Evolutionary conservation across 2,797 vertebrate species (phyloP).

Genomic region (Menidia menidia): DNA sequence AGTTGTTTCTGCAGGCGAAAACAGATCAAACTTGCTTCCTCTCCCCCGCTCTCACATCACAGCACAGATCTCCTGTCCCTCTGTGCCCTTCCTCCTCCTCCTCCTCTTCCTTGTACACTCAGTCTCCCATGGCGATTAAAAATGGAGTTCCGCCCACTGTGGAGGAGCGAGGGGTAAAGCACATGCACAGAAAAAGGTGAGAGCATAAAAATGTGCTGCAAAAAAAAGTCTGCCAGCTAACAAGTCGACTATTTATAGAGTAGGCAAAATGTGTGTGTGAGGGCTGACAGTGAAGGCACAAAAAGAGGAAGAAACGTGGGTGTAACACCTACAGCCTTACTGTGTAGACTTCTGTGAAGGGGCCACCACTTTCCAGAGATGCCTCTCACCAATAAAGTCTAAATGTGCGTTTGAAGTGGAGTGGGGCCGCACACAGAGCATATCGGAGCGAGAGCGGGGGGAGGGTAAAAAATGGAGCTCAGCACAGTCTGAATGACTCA

Average conservation of each 20-base stretch:
- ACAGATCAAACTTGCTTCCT: slow-evolving; percentile 21
- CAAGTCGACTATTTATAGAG: slow-evolving; percentile 16
- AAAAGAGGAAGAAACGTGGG: not conserved
- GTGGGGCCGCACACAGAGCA: slow-evolving; percentile 35
- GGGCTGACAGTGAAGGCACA: slow-evolving; percentile 17
- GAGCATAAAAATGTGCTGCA: slow-evolving; percentile 14
- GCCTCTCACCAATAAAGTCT: slow-evolving; percentile 39
- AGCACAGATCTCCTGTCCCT: slow-evolving; percentile 23
- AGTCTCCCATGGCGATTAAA: slow-evolving; percentile 67
- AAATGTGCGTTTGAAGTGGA: slow-evolving; percentile 48
- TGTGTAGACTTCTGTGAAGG: slow-evolving; percentile 20
- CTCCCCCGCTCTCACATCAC: slow-evolving; percentile 16
- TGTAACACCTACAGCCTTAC: slow-evolving; percentile 26
- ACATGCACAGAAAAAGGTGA: not conserved
- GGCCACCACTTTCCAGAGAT: slow-evolving; percentile 31
- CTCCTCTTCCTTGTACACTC: slow-evolving; percentile 31
- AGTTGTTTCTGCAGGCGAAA: slow-evolving; percentile 38
- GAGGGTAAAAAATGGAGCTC: slow-evolving; percentile 18
- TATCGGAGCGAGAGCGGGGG: slow-evolving; percentile 27
- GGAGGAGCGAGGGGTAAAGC: slow-evolving; percentile 9
- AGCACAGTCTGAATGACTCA: slow-evolving; percentile 32
- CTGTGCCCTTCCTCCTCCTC: not conserved
- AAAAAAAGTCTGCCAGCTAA: slow-evolving; percentile 25
- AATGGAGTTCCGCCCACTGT: slow-evolving; percentile 59
- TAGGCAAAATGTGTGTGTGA: slow-evolving; percentile 1